phyloP scores from a whole-genome alignment of 2,113 vertebrate species.

The Oreochromis aureus region DNA sequence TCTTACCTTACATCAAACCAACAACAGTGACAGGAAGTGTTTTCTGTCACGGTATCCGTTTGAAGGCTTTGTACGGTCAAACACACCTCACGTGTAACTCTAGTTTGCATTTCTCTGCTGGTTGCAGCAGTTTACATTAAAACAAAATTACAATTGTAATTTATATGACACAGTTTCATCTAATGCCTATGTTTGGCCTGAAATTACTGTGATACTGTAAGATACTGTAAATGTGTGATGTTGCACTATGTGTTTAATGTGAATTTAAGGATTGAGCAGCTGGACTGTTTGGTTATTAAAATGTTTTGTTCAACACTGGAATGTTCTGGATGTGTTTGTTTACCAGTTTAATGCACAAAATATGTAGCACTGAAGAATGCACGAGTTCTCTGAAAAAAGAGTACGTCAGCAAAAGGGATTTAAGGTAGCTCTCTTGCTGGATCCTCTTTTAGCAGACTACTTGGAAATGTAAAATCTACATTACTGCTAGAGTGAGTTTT shows the following conservation, averaged over 20 bases:
- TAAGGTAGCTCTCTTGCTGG: background rate
- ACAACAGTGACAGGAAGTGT: background rate
- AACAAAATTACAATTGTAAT: background rate
- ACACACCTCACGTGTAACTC: background rate
- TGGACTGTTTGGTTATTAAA: slow-evolving; percentile 52
- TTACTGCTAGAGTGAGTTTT: background rate
- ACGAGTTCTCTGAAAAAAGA: background rate
- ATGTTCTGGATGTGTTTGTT: background rate
- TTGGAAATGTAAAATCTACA: background rate
- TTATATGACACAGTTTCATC: background rate
- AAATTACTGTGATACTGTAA: background rate
- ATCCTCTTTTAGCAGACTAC: background rate
- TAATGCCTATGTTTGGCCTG: background rate
- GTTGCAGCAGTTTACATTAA: slow-evolving; percentile 4
- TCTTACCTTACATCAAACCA: background rate
- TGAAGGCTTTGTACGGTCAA: background rate
- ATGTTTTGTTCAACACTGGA: background rate
- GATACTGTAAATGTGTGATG: slow-evolving; percentile 11
- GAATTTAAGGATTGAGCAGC: slow-evolving; percentile 18
- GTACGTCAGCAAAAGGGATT: background rate
- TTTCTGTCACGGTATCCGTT: background rate
- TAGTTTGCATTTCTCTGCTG: background rate
- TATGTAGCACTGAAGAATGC: background rate
- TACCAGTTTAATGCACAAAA: background rate
- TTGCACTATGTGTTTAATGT: background rate